Conservation (phyloP, 2,113 vertebrate genomes). For the Psittacus erithacus region DNA sequence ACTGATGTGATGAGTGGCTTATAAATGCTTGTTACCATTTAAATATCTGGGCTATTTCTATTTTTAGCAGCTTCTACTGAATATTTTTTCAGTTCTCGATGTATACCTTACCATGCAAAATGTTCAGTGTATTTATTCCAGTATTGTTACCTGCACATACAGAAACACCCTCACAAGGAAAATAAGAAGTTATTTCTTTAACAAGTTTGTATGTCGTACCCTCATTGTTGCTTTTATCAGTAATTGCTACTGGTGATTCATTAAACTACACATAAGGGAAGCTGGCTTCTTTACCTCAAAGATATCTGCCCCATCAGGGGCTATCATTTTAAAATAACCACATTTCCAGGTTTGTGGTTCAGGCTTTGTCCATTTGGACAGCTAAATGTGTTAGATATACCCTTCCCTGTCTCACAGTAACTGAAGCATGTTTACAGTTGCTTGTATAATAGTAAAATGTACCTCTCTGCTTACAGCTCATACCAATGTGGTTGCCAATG, state of each 20-base stretch:
- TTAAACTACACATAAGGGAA: background rate
- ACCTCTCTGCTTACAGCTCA: slow-evolving; percentile 82
- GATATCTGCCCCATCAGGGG: background rate
- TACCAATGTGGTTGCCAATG: slow-evolving; percentile 99
- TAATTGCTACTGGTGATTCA: slow-evolving; percentile 1
- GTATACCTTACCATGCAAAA: background rate
- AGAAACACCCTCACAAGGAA: background rate
- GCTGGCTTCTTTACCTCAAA: slow-evolving; percentile 6
- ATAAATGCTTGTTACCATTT: background rate
- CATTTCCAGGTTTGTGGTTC: background rate
- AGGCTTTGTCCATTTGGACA: background rate
- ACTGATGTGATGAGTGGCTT: background rate
- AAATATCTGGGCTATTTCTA: background rate
- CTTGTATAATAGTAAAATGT: slow-evolving; percentile 6
- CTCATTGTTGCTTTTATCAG: background rate
- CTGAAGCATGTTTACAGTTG: background rate
- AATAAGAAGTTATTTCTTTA: background rate
- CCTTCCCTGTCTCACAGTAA: background rate
- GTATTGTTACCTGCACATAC: background rate
- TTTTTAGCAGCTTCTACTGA: background rate
- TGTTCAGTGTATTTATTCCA: background rate
- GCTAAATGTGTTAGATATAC: background rate
- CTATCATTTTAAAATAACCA: background rate
- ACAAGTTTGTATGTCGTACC: background rate
- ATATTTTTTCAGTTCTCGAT: background rate